Evolutionary conservation across 2,797 vertebrate genomes (phyloP), one percentile per base, ranked within the genome.

Genomic region (Sebastes steindachneri): DNA sequence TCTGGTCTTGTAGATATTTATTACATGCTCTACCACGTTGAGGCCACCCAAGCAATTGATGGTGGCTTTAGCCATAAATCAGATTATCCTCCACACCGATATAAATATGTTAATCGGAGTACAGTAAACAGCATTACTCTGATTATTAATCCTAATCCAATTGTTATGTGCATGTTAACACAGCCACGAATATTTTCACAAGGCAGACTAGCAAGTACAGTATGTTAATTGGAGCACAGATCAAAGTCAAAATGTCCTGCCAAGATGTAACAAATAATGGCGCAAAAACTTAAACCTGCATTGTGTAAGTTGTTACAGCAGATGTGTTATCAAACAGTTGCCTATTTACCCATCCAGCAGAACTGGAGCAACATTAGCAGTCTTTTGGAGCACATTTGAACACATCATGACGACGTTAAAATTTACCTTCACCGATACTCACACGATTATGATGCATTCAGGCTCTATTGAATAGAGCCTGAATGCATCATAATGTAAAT

Each of bases 61-160:
- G n/a, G n/a, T 10, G 21, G 25, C 7, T 67, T 57, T 14, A 74
- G 33, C 19, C 17, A 11, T 45, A 59, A 77, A 75, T 71, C 66
- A 59, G 55, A 71, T 77, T 75, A 79, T 26, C 23, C 31, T 29
- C 7, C 4, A 53, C 12, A 53, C n/a, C 15, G 25, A 37, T 21
- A 14, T 77, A 29, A 75, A 69, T 29, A 68, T 28, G 1, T 17
- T 64, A 75, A 45, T 19, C 41, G 59, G 70, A 59, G 17, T 45
- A 48, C 14, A 71, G 68, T 14, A 14, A 51, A 1, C 8, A n/a
- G 48, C 48, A 48, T 72, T 26, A 57, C 23, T 31, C 29, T 53
- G 73, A 71, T 75, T 69, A 75, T 31, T 48, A 4, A 57, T n/a
- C 10, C 12, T 75, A 75, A 73, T 70, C 66, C 21, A 53, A 11